phyloP scores from a whole-genome alignment of 2,797 vertebrate genomes.

The Anabacerthia variegaticeps region DNA sequence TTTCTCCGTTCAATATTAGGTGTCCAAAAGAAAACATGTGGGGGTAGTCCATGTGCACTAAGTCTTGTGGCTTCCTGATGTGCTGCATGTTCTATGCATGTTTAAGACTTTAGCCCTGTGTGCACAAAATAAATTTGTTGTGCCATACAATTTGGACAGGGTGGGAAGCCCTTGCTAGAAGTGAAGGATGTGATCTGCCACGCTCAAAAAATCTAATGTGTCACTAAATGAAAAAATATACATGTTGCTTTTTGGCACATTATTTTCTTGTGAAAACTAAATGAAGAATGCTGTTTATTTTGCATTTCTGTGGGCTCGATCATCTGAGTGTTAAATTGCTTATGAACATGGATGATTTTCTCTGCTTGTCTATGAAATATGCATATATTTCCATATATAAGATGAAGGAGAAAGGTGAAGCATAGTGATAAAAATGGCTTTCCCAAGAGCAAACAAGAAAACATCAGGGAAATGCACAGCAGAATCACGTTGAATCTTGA shows the following conservation, averaged over 20 bases:
- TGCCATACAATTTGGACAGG: not conserved
- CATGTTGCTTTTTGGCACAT: not conserved
- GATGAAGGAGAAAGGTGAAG: not conserved
- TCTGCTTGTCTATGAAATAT: not conserved
- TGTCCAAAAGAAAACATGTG: not conserved
- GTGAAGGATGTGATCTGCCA: not conserved
- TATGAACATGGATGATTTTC: not conserved
- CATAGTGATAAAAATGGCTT: not conserved
- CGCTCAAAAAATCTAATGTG: not conserved
- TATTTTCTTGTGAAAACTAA: not conserved
- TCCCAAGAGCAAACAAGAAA: not conserved
- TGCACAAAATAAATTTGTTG: not conserved
- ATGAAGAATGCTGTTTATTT: not conserved
- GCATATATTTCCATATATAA: not conserved
- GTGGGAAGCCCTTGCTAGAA: not conserved
- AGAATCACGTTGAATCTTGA: not conserved
- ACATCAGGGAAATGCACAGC: not conserved
- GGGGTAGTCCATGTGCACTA: not conserved
- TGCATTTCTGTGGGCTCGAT: not conserved
- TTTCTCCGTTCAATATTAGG: not conserved
- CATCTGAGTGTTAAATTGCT: not conserved
- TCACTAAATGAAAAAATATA: not conserved
- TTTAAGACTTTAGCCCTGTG: not conserved
- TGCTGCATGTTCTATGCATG: fast-evolving
- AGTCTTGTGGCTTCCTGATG: not conserved